Evolutionary conservation across 2,888 invertebrate species (phyloP).

Genomic region (Anagyrus pseudococci): DNA sequence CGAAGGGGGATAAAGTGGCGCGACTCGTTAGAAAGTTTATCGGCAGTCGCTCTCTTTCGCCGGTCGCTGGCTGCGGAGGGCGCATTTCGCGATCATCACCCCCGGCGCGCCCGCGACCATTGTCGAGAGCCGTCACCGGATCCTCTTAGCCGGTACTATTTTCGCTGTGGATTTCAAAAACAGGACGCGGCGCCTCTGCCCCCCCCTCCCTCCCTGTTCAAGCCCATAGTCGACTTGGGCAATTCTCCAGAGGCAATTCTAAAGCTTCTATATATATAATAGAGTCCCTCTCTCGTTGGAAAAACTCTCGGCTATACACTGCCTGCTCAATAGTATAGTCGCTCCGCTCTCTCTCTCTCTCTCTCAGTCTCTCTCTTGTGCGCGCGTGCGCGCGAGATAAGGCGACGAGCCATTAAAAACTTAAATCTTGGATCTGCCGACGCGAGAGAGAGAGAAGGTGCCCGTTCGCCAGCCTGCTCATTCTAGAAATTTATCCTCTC

Average conservation of each 20-base stretch:
- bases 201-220: slow-evolving; percentile 26
- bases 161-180: slow-evolving; percentile 39
- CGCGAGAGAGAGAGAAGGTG: too few relatives aligned
- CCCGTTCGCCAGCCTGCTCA: too few relatives aligned
- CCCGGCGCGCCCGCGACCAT: slow-evolving; percentile 1
- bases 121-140: slow-evolving; percentile 43
- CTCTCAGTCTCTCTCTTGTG: too few relatives aligned
- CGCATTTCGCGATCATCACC: not conserved
- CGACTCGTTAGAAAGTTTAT: slow-evolving; percentile 49
- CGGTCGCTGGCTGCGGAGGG: not conserved
- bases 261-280: too few relatives aligned
- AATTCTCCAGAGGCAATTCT: too few relatives aligned
- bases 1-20: slow-evolving; percentile 51
- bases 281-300: too few relatives aligned
- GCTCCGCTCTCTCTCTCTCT: too few relatives aligned
- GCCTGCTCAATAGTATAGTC: too few relatives aligned
- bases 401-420: slow-evolving; percentile 42
- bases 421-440: slow-evolving; percentile 38
- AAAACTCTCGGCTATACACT: too few relatives aligned
- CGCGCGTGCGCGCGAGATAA: too few relatives aligned
- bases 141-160: slow-evolving; percentile 45
- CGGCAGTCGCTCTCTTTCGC: too few relatives aligned
- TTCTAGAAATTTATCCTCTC: not conserved
- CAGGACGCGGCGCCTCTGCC: slow-evolving; percentile 14
- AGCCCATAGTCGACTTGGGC: too few relatives aligned